Evolutionary conservation across 2,888 invertebrate genomes (phyloP), one percentile per base, ranked within the genome.

Genomic region (Acleris literana): DNA sequence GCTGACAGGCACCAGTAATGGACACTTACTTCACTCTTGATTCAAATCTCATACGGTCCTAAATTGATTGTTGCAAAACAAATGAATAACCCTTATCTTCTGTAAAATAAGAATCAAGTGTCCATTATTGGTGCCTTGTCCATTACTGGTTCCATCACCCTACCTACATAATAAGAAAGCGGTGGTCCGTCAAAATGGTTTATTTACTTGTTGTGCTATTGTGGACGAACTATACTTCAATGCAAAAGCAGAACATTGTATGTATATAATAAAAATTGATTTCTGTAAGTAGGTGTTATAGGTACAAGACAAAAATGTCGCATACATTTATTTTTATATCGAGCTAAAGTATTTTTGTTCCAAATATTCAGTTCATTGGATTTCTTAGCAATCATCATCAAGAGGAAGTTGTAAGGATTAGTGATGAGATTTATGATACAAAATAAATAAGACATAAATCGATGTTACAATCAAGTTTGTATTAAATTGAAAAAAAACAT

Each of bases 201-300:
- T 33, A 33, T 18, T 55, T 54, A 29, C n/a, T n/a, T 16, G 44
- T 63, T 56, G 70, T 53, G 49, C 33, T 33, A 11, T 68, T 65
- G 63, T 68, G 58, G 58, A 59, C 48, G 62, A 49, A 22, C 48
- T 57, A 63, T 69, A 66, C 63, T 77, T 81, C 78, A 78, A 70
- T 79, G 78, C 74, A 73, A 70, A 70, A 71, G 74, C 73, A 70
- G 63, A 76, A 74, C 64, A 71, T 71, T 72, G n/a, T n/a, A n/a
- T 81, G 74, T 82, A 79, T 72, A 77, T 79, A 74, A 11, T 11
- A 33, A 33, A 11, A 62, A 68, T 58, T 70, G 44, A 69, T 73
- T 74, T 72, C 69, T 74, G 63, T 76, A 75, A 71, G 69, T 75
- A 74, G 65, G 62, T 57, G 68, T 65, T 69, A 70, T 44, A 69